Percentiles rank a stretch among this genome's conserved stretches.
phyloP scores from a whole-genome alignment of 2,797 vertebrate species.

The Chloroceryle amazona region DNA sequence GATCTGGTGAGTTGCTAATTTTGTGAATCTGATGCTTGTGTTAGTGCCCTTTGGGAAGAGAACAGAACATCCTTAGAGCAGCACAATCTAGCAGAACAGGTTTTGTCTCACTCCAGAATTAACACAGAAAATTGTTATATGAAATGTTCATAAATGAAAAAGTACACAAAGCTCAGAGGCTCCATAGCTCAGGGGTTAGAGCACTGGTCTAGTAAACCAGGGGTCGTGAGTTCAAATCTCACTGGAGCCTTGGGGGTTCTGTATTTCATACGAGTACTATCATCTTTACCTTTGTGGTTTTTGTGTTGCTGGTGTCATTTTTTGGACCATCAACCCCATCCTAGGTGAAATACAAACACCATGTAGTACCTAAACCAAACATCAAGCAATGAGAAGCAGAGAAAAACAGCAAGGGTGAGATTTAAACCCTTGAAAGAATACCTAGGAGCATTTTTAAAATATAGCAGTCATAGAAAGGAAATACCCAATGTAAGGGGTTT shows the following conservation, averaged over 20 bases:
- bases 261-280: accelerated
- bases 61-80: neutral
- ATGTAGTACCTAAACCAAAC: accelerated
- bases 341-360: neutral
- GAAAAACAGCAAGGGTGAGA: neutral
- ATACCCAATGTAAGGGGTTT: neutral
- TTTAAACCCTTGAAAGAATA: neutral
- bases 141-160: neutral
- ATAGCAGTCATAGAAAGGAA: accelerated
- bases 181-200: constrained; percentile 77
- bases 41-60: neutral
- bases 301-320: accelerated
- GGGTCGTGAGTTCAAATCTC: constrained; percentile 83
- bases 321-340: neutral
- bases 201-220: constrained; percentile 73
- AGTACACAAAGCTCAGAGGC: accelerated
- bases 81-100: neutral
- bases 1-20: neutral
- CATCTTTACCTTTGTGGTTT: accelerated
- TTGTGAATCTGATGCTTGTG: neutral
- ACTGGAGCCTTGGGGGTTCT: constrained; percentile 56
- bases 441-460: neutral
- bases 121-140: neutral
- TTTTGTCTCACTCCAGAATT: neutral
- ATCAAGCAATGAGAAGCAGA: neutral